These are phyloP conservation scores for Hormaphis cornu DNA, from an alignment of 1,140 invertebrate species.

Conservation along the genomic window DNA sequence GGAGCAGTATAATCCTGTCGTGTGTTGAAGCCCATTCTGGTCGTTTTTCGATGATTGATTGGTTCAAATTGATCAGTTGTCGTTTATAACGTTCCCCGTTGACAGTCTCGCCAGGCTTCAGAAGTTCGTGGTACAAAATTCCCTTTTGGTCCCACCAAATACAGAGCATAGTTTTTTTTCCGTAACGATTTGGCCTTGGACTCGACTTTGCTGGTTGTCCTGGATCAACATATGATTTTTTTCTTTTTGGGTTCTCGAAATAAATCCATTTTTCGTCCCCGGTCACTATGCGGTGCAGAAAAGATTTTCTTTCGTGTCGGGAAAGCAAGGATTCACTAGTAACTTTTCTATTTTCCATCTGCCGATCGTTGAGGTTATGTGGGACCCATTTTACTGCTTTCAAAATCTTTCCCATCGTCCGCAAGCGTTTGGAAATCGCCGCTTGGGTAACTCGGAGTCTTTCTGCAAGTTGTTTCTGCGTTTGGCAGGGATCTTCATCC, in stretches of 20 bases:
- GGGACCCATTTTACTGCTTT: background rate
- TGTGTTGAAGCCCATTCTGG: conserved; percentile 29
- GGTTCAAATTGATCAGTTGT: background rate
- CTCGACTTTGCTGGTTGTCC: background rate
- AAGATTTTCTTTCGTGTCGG: background rate
- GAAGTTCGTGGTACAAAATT: background rate
- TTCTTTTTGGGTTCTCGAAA: background rate
- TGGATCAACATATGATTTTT: background rate
- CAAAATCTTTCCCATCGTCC: background rate
- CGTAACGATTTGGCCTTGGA: background rate
- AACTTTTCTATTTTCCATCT: background rate
- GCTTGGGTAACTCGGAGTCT: background rate
- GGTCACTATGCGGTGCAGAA: background rate
- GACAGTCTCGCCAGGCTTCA: background rate
- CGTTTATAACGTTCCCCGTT: background rate
- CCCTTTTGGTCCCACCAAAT: background rate
- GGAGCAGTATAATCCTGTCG: background rate
- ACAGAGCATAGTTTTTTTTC: background rate
- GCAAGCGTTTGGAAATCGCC: background rate
- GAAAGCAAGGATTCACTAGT: background rate
- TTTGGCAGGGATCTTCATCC: background rate
- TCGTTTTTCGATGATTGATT: conserved; percentile 34
- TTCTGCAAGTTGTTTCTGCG: background rate
- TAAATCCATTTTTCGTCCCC: conserved; percentile 31
- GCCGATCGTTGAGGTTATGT: background rate